These are phyloP conservation scores for Cynaeus angustus DNA, from an alignment of 2,888 invertebrate species.

Conservation along the genomic window DNA sequence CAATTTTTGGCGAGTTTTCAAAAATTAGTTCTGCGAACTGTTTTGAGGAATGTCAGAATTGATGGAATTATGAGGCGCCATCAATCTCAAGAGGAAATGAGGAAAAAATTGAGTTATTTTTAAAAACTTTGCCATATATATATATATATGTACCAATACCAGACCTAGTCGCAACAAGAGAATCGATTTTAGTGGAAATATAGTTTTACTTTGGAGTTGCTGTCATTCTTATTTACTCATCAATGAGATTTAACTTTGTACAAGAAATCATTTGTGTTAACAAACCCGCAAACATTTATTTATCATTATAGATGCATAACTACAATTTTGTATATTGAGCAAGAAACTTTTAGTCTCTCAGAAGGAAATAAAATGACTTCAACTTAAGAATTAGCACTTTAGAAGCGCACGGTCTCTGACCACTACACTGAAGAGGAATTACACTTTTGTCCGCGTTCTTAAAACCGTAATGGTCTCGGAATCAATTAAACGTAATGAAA, in stretches of 20 bases:
- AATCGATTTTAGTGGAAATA: slow-evolving; percentile 9
- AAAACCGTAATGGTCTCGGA: slow-evolving; percentile 10
- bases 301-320: slow-evolving; percentile 6
- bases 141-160: slow-evolving; percentile 1
- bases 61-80: slow-evolving; percentile 10
- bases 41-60: slow-evolving; percentile 4
- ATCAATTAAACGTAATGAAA: slow-evolving; percentile 20
- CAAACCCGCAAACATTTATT: slow-evolving; percentile 16
- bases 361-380: background rate
- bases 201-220: slow-evolving; percentile 16
- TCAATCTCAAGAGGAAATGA: background rate
- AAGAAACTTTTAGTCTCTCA: background rate
- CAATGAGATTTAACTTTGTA: slow-evolving; percentile 13
- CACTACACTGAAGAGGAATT: slow-evolving; percentile 3
- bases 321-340: background rate
- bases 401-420: background rate
- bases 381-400: slow-evolving; percentile 2
- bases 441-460: background rate
- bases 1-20: slow-evolving; percentile 23
- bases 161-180: slow-evolving; percentile 5
- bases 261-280: slow-evolving; percentile 13
- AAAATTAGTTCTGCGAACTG: background rate
- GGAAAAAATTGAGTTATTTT: background rate
- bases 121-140: slow-evolving; percentile 1
- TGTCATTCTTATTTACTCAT: slow-evolving; percentile 22